These are phyloP conservation scores for Bryconaethiops microstoma DNA, from an alignment of 2,797 vertebrate genomes.

Conservation along the genomic window DNA sequence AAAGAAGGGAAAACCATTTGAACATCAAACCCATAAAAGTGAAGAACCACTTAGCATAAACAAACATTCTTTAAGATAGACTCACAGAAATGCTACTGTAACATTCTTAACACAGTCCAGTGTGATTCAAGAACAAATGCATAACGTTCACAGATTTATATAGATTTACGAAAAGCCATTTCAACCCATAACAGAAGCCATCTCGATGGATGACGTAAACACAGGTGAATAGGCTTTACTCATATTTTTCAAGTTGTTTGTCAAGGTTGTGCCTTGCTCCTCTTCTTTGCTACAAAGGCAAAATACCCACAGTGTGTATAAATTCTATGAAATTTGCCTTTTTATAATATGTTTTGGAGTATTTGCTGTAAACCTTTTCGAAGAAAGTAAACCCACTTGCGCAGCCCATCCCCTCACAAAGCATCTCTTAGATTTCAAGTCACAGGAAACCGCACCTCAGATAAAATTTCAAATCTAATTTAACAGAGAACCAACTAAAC, in stretches of 20 bases:
- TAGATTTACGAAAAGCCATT: constrained; percentile 44
- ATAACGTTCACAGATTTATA: constrained; percentile 74
- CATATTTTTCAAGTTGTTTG: constrained; percentile 20
- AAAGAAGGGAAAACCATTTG: constrained; percentile 23
- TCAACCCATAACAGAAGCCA: constrained; percentile 3
- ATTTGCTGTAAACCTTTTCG: constrained; percentile 35
- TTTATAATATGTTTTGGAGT: constrained; percentile 8
- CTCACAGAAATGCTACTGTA: constrained; percentile 72
- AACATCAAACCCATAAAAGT: constrained; percentile 50
- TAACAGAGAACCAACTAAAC: constrained; percentile 37
- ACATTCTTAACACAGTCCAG: constrained; percentile 76
- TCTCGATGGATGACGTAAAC: constrained; percentile 14
- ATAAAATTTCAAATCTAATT: constrained; percentile 45
- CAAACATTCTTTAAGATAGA: constrained; percentile 74
- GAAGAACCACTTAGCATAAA: constrained; percentile 61
- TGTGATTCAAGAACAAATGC: constrained; percentile 75
- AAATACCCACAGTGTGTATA: constrained; percentile 9
- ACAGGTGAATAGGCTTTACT: background rate
- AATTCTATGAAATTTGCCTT: constrained; percentile 13
- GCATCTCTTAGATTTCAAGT: constrained; percentile 44
- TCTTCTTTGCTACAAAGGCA: constrained; percentile 28
- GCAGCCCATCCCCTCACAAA: constrained; percentile 18
- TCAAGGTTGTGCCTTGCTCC: constrained; percentile 2
- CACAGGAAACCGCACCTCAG: constrained; percentile 37
- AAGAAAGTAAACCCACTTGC: constrained; percentile 21